These are phyloP conservation scores for Ctenochaetus hawaiiensis DNA, from an alignment of 2,797 vertebrate genomes.

Conservation along the genomic window DNA sequence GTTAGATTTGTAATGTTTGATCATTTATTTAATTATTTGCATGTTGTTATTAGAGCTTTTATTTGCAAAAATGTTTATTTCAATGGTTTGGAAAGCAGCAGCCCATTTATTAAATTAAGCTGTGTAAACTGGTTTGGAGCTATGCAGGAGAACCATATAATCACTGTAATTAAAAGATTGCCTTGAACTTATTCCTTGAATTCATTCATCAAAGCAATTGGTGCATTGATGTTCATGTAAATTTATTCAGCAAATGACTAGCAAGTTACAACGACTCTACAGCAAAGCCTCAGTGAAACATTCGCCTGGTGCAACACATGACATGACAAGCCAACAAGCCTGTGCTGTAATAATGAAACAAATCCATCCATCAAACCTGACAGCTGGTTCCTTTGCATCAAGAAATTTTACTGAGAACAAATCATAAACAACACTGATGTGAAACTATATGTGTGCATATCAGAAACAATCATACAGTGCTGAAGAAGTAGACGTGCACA, in stretches of 20 bases:
- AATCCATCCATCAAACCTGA: slow-evolving; percentile 54
- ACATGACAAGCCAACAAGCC: slow-evolving; percentile 25
- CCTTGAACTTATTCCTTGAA: slow-evolving; percentile 32
- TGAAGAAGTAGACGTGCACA: slow-evolving; percentile 18
- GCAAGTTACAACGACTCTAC: slow-evolving; percentile 29
- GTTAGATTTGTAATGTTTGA: neutral
- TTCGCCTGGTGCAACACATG: slow-evolving; percentile 28
- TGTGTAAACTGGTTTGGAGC: slow-evolving; percentile 26
- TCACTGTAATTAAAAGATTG: slow-evolving; percentile 36
- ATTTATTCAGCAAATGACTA: slow-evolving; percentile 22
- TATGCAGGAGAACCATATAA: slow-evolving; percentile 32
- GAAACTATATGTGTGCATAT: slow-evolving; percentile 17
- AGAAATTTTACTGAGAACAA: slow-evolving; percentile 20
- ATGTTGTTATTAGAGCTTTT: slow-evolving; percentile 10
- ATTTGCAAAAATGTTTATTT: slow-evolving; percentile 19
- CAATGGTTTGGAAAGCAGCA: slow-evolving; percentile 25
- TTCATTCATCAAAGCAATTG: slow-evolving; percentile 40
- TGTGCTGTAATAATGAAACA: slow-evolving; percentile 41
- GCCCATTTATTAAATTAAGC: slow-evolving; percentile 27
- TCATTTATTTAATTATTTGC: slow-evolving; percentile 1
- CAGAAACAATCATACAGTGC: slow-evolving; percentile 31
- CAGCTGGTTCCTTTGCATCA: slow-evolving; percentile 26
- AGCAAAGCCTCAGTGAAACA: slow-evolving; percentile 1
- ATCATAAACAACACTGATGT: slow-evolving; percentile 17
- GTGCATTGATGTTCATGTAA: slow-evolving; percentile 16